Evolutionary conservation across 2,113 vertebrate species (phyloP).

Genomic region (Cygnus atratus): DNA sequence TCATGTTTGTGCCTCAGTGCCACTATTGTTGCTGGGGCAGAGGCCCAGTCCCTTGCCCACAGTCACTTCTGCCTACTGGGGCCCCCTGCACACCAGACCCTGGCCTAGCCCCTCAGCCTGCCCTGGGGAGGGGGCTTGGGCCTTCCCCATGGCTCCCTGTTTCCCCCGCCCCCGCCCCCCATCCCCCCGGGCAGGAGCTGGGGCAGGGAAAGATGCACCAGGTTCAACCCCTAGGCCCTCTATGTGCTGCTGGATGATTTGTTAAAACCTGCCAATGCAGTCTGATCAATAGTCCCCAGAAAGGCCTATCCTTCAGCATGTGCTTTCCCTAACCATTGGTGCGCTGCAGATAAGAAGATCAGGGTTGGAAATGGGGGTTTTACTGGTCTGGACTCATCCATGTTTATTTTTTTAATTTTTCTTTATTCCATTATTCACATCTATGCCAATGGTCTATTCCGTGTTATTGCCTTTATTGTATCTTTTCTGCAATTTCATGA

Average conservation of each 20-base stretch:
- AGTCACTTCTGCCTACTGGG: fast-evolving
- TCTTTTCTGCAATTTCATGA: neutral
- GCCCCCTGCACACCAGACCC: fast-evolving
- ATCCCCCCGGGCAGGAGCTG: neutral
- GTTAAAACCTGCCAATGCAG: neutral
- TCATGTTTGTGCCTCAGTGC: fast-evolving
- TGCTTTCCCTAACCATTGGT: neutral
- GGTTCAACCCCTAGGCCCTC: neutral
- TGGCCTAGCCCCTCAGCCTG: neutral
- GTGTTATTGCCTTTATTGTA: neutral
- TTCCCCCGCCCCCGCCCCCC: neutral
- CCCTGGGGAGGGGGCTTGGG: neutral
- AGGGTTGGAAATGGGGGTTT: neutral
- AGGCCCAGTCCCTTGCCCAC: neutral
- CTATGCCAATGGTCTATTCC: neutral
- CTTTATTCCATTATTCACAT: neutral
- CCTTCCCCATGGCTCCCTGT: neutral
- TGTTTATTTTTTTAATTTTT: neutral
- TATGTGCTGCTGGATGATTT: neutral
- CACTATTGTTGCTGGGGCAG: neutral
- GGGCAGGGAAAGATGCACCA: neutral
- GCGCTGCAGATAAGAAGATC: neutral
- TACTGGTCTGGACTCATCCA: neutral
- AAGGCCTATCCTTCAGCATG: neutral
- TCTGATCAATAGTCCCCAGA: neutral